Percentiles rank a stretch among this genome's conserved stretches.
Evolutionary conservation across 2,797 vertebrate genomes (phyloP).

Genomic region (Poecilia gillii): DNA sequence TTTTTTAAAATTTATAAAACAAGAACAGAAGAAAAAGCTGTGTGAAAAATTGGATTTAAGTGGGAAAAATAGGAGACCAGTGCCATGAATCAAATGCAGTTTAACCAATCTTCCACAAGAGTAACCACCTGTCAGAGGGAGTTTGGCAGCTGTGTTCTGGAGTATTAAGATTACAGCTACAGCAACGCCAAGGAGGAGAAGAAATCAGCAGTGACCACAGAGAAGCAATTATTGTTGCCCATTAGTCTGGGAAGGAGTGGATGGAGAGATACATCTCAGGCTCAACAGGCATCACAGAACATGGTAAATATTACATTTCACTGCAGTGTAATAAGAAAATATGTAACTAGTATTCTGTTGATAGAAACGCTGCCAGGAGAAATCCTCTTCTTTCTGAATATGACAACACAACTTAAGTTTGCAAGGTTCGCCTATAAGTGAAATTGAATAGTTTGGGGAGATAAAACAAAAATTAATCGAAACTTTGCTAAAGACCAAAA

Average conservation of each 20-base stretch:
- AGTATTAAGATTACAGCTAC: too few species aligned
- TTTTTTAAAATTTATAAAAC: background rate
- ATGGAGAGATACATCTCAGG: background rate
- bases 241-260: background rate
- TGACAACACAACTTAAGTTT: background rate
- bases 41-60: background rate
- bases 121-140: too few species aligned
- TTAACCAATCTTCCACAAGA: background rate
- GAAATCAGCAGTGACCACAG: background rate
- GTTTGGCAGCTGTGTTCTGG: too few species aligned
- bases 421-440: background rate
- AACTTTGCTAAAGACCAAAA: background rate
- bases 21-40: background rate
- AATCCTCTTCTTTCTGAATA: background rate
- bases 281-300: background rate
- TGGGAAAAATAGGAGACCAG: background rate
- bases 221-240: background rate
- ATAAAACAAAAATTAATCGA: background rate
- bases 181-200: too few species aligned
- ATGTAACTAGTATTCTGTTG: background rate
- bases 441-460: background rate
- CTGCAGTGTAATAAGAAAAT: background rate
- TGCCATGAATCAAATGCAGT: background rate
- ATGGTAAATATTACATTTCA: background rate
- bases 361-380: background rate